A percentile compares a stretch with the other conserved stretches of the same genome.
Evolutionary conservation across 2,113 vertebrate species (phyloP).

Genomic region (Alethe diademata): DNA sequence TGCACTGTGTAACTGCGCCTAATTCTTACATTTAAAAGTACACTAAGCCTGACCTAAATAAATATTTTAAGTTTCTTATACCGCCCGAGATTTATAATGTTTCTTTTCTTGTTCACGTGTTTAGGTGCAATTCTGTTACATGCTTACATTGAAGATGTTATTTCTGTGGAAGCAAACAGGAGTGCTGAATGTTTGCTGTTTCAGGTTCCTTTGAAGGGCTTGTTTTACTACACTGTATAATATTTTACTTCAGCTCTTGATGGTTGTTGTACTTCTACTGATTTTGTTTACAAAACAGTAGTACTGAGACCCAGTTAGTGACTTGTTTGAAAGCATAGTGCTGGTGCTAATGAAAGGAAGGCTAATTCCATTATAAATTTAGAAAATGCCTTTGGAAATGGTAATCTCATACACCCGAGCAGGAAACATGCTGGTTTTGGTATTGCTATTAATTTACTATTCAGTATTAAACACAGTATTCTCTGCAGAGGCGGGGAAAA

Average conservation of each 20-base stretch:
- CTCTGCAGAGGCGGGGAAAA: neutral
- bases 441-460: neutral
- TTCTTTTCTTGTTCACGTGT: neutral
- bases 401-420: neutral
- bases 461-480: neutral
- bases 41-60: neutral
- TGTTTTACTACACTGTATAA: neutral
- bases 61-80: neutral
- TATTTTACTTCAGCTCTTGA: neutral
- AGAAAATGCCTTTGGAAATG: neutral
- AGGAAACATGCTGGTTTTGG: neutral
- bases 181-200: neutral
- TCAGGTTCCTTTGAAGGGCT: neutral
- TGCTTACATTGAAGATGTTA: neutral
- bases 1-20: neutral
- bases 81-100: neutral
- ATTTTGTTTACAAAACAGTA: neutral
- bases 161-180: neutral
- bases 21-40: neutral
- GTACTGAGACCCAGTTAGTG: neutral
- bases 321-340: neutral
- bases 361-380: neutral
- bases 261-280: neutral
- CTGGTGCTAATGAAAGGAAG: neutral
- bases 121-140: rapidly evolving